Percentiles rank a stretch among this genome's conserved stretches.
Conservation (phyloP, 92 coral and sea anemone species). For the Heliopora coerulea region DNA sequence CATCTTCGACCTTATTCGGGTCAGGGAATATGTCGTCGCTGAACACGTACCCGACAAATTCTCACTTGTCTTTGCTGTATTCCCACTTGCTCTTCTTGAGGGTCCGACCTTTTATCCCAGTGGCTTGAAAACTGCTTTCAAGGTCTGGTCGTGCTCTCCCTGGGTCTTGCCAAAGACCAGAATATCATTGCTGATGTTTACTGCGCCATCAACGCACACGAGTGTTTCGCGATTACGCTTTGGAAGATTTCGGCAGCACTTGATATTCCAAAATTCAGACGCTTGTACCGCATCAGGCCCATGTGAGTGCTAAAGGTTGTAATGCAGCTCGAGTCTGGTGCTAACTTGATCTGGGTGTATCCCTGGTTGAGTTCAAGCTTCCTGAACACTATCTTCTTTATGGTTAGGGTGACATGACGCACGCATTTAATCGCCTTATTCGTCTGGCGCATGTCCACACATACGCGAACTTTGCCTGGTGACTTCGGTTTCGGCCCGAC, state of each 20-base stretch:
- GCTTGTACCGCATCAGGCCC: slow-evolving; percentile 34
- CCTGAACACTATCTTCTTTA: slow-evolving; percentile 42
- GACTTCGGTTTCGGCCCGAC: no score
- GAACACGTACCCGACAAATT: slow-evolving; percentile 29
- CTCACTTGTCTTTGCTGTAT: slow-evolving; percentile 3
- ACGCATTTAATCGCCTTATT: slow-evolving; percentile 51
- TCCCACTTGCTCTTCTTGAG: slow-evolving; percentile 33
- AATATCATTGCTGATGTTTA: slow-evolving; percentile 46
- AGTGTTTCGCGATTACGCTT: slow-evolving; percentile 36
- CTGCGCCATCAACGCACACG: no score
- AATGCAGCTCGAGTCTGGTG: slow-evolving; percentile 52
- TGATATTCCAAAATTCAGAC: no score
- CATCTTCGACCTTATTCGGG: no score
- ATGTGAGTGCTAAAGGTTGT: slow-evolving; percentile 34
- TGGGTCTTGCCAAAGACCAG: slow-evolving; percentile 42
- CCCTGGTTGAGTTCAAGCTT: slow-evolving; percentile 60
- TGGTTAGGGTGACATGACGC: no score
- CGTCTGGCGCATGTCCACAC: slow-evolving; percentile 51
- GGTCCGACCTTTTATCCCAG: slow-evolving; percentile 46
- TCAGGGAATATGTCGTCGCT: slow-evolving; percentile 3
- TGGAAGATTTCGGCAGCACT: slow-evolving; percentile 58
- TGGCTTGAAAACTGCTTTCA: slow-evolving; percentile 33
- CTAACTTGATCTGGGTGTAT: slow-evolving; percentile 52
- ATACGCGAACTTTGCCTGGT: slow-evolving; percentile 38
- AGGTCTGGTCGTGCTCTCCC: slow-evolving; percentile 10